Percentiles rank a stretch among this genome's conserved stretches.
phyloP scores from a whole-genome alignment of 2,113 vertebrate genomes.

The Oriolus oriolus region DNA sequence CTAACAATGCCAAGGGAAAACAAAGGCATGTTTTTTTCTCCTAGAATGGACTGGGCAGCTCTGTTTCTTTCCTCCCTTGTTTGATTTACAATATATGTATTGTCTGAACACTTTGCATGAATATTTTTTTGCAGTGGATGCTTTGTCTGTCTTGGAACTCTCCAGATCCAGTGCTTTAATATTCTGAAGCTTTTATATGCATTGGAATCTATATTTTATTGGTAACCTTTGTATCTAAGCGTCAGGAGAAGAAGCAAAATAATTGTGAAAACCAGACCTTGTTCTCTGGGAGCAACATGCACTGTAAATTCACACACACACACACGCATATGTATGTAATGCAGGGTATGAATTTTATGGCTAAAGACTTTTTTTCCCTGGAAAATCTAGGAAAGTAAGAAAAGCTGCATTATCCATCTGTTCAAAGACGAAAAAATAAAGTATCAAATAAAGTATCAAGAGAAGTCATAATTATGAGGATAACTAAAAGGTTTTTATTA shows the following conservation, averaged over 20 bases:
- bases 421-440: not conserved
- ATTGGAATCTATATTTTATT: not conserved
- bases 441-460: not conserved
- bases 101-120: slow-evolving; percentile 6
- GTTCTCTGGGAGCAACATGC: not conserved
- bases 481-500: not conserved
- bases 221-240: not conserved
- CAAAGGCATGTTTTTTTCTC: slow-evolving; percentile 19
- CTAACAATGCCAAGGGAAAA: slow-evolving; percentile 5
- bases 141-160: not conserved
- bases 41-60: slow-evolving; percentile 19
- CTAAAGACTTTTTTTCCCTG: not conserved
- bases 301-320: not conserved
- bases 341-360: not conserved
- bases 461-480: not conserved
- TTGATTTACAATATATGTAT: slow-evolving; percentile 26
- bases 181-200: not conserved
- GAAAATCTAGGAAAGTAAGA: not conserved
- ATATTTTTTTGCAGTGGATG: slow-evolving; percentile 4
- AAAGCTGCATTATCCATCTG: not conserved
- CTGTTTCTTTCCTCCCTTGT: slow-evolving; percentile 27
- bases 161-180: not conserved
- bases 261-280: not conserved
- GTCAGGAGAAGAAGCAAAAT: not conserved
- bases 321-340: not conserved